Conservation (phyloP, 2,113 vertebrate species). For the Gnathonemus longibarbis region DNA sequence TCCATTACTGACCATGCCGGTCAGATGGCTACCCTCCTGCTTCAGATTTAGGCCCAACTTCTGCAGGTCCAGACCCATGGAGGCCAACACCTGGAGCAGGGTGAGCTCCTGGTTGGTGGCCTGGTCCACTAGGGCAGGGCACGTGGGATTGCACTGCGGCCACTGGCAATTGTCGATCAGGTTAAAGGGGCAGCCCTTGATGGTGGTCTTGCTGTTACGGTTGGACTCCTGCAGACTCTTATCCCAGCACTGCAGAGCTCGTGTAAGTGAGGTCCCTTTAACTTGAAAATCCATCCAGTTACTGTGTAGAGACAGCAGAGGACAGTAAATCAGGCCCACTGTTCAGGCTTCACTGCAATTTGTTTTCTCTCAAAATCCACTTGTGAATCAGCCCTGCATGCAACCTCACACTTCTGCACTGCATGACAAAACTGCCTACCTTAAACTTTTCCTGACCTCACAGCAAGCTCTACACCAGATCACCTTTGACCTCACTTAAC, state of each 20-base stretch:
- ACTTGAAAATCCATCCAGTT: constrained; percentile 71
- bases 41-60: constrained; percentile 58
- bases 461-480: neutral
- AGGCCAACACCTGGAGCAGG: constrained; percentile 63
- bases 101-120: constrained; percentile 66
- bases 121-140: constrained; percentile 62
- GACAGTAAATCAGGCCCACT: neutral
- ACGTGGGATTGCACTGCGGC: constrained; percentile 76
- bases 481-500: constrained; percentile 18
- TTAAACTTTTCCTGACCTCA: neutral
- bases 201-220: constrained; percentile 55
- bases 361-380: constrained; percentile 5
- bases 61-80: constrained; percentile 66
- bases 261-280: constrained; percentile 59
- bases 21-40: constrained; percentile 48
- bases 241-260: constrained; percentile 73
- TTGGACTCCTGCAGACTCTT: constrained; percentile 63
- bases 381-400: constrained; percentile 13
- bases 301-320: constrained; percentile 34
- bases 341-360: neutral
- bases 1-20: constrained; percentile 59
- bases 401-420: neutral
- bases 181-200: constrained; percentile 68
- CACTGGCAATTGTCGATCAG: constrained; percentile 66
- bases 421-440: constrained; percentile 19